These are phyloP conservation scores for Loris lydekkerianus DNA, from an alignment of 2,797 vertebrate genomes.

Conservation along the genomic window DNA sequence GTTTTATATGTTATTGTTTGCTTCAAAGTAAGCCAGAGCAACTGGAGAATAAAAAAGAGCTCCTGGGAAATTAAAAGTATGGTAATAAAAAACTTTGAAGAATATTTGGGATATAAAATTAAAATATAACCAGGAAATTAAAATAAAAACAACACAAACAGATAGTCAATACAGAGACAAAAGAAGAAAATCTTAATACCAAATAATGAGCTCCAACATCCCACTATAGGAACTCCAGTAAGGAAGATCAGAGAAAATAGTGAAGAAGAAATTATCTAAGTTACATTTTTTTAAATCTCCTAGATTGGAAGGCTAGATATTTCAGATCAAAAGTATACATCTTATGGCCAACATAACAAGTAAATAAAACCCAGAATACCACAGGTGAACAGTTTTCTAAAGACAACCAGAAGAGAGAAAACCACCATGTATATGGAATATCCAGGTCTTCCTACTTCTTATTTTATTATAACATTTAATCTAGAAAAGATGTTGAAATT, in stretches of 20 bases:
- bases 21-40: slow-evolving; percentile 34
- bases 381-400: not conserved
- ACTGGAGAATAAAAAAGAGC: not conserved
- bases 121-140: not conserved
- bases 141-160: not conserved
- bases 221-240: not conserved
- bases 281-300: not conserved
- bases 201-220: not conserved
- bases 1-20: not conserved
- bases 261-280: not conserved
- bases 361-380: not conserved
- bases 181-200: not conserved
- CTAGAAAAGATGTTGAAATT: not conserved
- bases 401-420: not conserved
- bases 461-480: not conserved
- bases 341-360: not conserved
- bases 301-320: not conserved
- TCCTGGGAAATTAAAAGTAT: not conserved
- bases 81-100: not conserved
- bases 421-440: not conserved
- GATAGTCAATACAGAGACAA: not conserved
- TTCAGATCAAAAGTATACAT: not conserved
- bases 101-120: slow-evolving; percentile 6
- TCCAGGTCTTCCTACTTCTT: not conserved
- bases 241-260: not conserved